Conservation (phyloP, 2,797 vertebrate species). For the Dendrocincla fuliginosa region DNA sequence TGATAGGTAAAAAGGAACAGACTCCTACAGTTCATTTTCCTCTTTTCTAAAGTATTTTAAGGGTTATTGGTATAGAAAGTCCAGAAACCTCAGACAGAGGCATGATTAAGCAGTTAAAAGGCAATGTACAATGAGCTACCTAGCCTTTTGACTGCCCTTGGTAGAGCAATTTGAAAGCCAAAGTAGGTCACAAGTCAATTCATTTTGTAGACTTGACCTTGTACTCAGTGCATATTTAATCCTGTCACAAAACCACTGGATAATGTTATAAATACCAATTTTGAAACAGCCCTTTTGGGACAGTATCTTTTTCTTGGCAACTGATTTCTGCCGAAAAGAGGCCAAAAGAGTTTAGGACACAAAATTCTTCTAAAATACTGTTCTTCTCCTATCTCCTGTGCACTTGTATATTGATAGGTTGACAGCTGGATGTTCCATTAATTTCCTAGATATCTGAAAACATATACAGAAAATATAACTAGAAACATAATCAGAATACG, state of each 20-base stretch:
- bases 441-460: slow-evolving; percentile 5
- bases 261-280: slow-evolving; percentile 56
- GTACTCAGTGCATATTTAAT: slow-evolving; percentile 62
- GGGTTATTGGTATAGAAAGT: neutral
- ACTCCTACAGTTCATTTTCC: neutral
- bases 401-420: neutral
- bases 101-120: neutral
- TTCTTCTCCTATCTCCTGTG: neutral
- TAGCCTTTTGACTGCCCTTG: neutral
- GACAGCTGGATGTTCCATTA: neutral
- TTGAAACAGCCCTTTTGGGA: slow-evolving; percentile 65
- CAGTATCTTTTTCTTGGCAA: slow-evolving; percentile 60
- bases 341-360: neutral
- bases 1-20: neutral
- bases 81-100: neutral
- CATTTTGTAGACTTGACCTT: slow-evolving; percentile 50
- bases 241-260: slow-evolving; percentile 67
- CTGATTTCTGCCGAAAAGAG: neutral
- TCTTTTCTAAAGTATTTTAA: neutral
- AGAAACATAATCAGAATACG: neutral
- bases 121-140: neutral
- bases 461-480: neutral
- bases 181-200: slow-evolving; percentile 39
- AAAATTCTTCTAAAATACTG: slow-evolving; percentile 3
- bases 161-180: neutral